These are phyloP conservation scores for Exocentrus adspersus DNA, from an alignment of 2,888 invertebrate genomes.

Conservation along the genomic window DNA sequence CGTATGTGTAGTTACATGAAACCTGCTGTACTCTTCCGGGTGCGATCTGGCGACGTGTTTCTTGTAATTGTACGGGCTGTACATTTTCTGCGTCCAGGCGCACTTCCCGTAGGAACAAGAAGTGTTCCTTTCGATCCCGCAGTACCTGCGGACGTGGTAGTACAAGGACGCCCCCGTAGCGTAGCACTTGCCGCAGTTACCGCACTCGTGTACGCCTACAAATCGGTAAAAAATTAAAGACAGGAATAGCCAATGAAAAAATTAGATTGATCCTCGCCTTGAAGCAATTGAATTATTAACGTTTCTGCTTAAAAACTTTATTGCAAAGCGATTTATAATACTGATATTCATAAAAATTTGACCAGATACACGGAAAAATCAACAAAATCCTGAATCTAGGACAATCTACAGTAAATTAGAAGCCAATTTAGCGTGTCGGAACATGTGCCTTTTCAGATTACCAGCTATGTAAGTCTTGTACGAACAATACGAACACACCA, in stretches of 20 bases:
- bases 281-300: no score
- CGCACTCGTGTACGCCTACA: conserved; percentile 11
- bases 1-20: conserved; percentile 13
- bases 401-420: not conserved
- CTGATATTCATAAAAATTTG: no score
- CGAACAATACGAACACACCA: not conserved
- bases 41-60: conserved; percentile 22
- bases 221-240: not conserved
- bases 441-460: conserved; percentile 21
- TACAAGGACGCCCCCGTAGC: conserved; percentile 3
- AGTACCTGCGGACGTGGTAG: conserved; percentile 10
- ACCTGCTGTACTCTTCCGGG: conserved; percentile 7
- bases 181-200: conserved; percentile 16
- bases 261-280: no score
- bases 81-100: not conserved
- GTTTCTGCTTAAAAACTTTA: no score
- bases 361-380: no score
- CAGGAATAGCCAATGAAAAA: no score
- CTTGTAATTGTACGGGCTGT: conserved; percentile 15
- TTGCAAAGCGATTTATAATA: no score
- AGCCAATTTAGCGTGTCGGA: not conserved
- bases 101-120: conserved; percentile 10
- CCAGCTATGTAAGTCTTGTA: conserved; percentile 19
- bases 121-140: conserved; percentile 11
- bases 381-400: no score